These are phyloP conservation scores for Macaria liturata DNA, from an alignment of 2,888 invertebrate species.

Conservation along the genomic window DNA sequence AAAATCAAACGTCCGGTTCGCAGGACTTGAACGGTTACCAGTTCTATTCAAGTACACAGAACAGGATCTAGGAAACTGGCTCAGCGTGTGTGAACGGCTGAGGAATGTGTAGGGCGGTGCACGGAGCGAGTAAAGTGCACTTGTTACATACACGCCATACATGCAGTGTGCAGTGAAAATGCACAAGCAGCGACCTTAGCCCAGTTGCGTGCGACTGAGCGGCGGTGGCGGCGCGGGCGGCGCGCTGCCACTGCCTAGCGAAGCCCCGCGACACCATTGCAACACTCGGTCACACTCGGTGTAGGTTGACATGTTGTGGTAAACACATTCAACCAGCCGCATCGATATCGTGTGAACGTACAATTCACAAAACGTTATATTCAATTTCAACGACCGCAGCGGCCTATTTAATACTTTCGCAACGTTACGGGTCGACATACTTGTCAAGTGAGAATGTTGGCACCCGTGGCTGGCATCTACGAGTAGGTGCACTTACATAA, in stretches of 20 bases:
- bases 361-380: slow-evolving; percentile 12
- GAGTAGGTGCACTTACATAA: no score
- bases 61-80: slow-evolving; percentile 40
- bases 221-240: no score
- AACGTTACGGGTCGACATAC: slow-evolving; percentile 2
- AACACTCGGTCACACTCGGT: slow-evolving; percentile 35
- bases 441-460: slow-evolving; percentile 2
- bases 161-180: slow-evolving; percentile 54
- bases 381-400: slow-evolving; percentile 14
- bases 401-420: slow-evolving; percentile 15
- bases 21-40: slow-evolving; percentile 19
- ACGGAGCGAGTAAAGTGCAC: slow-evolving; percentile 37
- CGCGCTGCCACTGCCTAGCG: slow-evolving; percentile 36
- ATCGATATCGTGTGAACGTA: slow-evolving; percentile 25
- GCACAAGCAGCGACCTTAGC: slow-evolving; percentile 72
- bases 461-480: neutral
- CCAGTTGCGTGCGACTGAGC: slow-evolving; percentile 56
- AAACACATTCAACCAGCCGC: slow-evolving; percentile 18
- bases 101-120: slow-evolving; percentile 24
- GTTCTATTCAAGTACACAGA: slow-evolving; percentile 33
- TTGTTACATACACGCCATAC: slow-evolving; percentile 18
- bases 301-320: slow-evolving; percentile 28
- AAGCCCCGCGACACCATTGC: slow-evolving; percentile 49
- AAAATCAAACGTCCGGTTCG: slow-evolving; percentile 31
- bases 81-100: slow-evolving; percentile 39